Percentiles rank a stretch among this genome's conserved stretches.
Evolutionary conservation across 2,797 vertebrate species (phyloP).

Genomic region (Xiphorhynchus erythropygius): DNA sequence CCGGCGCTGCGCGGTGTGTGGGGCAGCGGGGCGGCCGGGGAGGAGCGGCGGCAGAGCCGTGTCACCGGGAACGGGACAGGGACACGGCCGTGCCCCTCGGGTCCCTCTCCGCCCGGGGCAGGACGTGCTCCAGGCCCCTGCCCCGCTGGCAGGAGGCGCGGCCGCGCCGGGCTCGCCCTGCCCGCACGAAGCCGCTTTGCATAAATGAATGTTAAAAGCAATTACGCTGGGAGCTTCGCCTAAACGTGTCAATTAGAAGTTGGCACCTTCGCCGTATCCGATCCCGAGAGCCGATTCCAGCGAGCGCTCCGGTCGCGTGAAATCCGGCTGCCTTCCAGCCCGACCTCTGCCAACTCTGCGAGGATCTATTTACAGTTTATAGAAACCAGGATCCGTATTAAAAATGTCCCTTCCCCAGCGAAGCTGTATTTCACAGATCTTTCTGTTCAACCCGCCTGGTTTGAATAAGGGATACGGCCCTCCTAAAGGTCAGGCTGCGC

Average conservation of each 20-base stretch:
- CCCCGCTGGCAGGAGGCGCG: background rate
- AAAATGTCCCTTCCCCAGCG: background rate
- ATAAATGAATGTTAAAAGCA: conserved; percentile 15
- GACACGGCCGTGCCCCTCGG: background rate
- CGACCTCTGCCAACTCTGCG: background rate
- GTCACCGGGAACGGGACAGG: no score
- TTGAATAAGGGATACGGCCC: background rate
- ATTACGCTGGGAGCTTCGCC: conserved; percentile 4
- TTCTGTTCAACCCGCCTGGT: background rate
- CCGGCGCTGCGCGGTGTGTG: background rate
- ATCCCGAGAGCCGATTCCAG: background rate
- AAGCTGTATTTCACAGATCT: background rate
- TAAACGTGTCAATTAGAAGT: background rate
- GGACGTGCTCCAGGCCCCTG: background rate
- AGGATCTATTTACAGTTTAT: background rate
- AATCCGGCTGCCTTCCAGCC: background rate
- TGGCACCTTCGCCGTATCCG: background rate
- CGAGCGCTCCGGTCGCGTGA: background rate
- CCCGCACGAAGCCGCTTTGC: conserved; percentile 13
- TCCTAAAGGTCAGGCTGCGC: conserved; percentile 2
- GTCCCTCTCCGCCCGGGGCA: background rate
- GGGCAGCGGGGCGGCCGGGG: no score
- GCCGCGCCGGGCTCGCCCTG: background rate
- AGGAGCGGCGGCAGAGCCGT: no score
- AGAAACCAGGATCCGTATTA: background rate